Conservation (phyloP, 2,113 vertebrate species). For the Ovis canadensis region DNA sequence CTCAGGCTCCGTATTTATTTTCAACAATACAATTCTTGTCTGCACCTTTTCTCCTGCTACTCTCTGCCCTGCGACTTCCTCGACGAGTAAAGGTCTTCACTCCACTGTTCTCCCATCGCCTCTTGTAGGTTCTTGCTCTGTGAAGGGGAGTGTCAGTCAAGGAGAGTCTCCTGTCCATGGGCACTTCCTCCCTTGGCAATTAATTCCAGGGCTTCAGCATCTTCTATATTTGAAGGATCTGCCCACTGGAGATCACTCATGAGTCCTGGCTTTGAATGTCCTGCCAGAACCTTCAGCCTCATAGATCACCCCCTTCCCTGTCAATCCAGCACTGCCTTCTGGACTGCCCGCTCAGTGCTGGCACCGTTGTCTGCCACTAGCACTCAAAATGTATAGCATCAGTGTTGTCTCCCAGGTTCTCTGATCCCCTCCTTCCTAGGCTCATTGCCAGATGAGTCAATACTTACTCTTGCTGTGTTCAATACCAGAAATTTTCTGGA, state of each 20-base stretch:
- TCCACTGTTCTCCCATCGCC: not conserved
- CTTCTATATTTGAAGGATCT: not conserved
- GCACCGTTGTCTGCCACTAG: not conserved
- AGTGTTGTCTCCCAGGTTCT: not conserved
- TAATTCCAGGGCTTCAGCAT: not conserved
- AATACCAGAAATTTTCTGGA: not conserved
- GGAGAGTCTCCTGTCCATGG: not conserved
- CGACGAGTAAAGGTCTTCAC: not conserved
- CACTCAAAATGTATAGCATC: not conserved
- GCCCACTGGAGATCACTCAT: not conserved
- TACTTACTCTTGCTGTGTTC: not conserved
- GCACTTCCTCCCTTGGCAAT: not conserved
- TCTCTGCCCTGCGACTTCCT: not conserved
- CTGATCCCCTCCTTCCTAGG: not conserved
- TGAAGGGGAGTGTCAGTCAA: not conserved
- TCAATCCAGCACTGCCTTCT: not conserved
- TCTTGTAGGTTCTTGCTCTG: not conserved
- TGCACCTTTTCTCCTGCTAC: not conserved
- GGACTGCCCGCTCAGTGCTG: not conserved
- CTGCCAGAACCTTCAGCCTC: conserved; percentile 9
- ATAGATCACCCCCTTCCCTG: not conserved
- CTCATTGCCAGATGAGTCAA: not conserved
- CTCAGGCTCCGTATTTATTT: not conserved
- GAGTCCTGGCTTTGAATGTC: not conserved
- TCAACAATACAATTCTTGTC: not conserved